phyloP scores from a whole-genome alignment of 2,113 vertebrate species.

The Pandion haliaetus region DNA sequence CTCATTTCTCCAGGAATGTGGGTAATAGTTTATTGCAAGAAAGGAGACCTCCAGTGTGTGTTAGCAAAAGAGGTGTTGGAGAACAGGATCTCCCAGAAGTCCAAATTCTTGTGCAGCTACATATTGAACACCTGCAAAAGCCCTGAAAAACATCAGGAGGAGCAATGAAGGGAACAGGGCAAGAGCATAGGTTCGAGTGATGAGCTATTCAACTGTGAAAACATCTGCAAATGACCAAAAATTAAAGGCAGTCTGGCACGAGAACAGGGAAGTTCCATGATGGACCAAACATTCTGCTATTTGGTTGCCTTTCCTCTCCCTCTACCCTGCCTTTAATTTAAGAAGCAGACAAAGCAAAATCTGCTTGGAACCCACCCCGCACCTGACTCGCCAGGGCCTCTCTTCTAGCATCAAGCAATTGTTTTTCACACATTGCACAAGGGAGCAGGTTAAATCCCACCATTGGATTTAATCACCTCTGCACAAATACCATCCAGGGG shows the following conservation, averaged over 20 bases:
- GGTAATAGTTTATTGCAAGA: background rate
- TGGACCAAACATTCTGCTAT: background rate
- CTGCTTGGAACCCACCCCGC: background rate
- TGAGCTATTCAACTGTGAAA: background rate
- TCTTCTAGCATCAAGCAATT: background rate
- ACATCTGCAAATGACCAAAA: conserved; percentile 8
- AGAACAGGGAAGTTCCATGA: background rate
- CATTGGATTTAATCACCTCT: background rate
- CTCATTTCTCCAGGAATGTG: background rate
- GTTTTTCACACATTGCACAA: background rate
- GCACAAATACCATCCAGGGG: background rate
- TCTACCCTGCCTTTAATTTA: background rate
- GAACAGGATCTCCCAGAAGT: conserved; percentile 3
- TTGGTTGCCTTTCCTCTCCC: background rate
- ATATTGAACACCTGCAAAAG: background rate
- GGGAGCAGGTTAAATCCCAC: background rate
- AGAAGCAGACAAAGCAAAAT: background rate
- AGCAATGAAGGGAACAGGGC: background rate
- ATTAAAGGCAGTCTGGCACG: background rate
- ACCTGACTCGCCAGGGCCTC: background rate
- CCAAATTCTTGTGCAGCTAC: conserved; percentile 13
- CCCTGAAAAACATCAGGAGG: background rate
- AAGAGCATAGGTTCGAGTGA: background rate
- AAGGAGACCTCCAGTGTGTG: background rate
- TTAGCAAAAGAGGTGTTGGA: background rate